Evolutionary conservation across 2,888 invertebrate species (phyloP).

Genomic region (Stramonita haemastoma): DNA sequence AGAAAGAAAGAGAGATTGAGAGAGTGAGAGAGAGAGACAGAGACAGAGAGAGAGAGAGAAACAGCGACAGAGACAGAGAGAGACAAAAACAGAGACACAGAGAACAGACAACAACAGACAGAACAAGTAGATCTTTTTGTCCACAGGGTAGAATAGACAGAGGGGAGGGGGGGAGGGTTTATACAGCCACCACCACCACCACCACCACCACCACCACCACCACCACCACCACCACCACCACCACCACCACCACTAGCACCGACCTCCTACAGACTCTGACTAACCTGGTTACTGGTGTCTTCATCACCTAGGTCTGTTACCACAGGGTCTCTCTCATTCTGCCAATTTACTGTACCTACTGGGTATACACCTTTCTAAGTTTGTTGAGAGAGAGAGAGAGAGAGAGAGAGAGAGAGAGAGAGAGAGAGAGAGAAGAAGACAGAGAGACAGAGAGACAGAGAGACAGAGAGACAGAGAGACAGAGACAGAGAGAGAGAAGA

Average conservation of each 20-base stretch:
- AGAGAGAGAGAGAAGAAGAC: background rate
- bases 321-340: background rate
- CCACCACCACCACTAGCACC: background rate
- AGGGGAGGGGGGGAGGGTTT: background rate
- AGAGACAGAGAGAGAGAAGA: background rate
- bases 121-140: background rate
- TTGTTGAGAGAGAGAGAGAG: background rate
- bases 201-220: too few species aligned
- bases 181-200: too few species aligned
- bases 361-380: background rate
- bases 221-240: background rate
- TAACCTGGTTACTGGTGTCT: too few species aligned
- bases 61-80: background rate
- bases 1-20: too few species aligned
- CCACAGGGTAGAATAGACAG: background rate
- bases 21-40: too few species aligned
- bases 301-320: background rate
- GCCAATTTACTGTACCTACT: background rate
- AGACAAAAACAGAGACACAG: too few species aligned
- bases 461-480: background rate
- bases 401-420: slow-evolving; percentile 10
- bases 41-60: too few species aligned
- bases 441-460: background rate
- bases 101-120: too few species aligned
- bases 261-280: background rate